Conservation (phyloP, 92 coral and sea anemone genomes). For the Montipora capitata region DNA sequence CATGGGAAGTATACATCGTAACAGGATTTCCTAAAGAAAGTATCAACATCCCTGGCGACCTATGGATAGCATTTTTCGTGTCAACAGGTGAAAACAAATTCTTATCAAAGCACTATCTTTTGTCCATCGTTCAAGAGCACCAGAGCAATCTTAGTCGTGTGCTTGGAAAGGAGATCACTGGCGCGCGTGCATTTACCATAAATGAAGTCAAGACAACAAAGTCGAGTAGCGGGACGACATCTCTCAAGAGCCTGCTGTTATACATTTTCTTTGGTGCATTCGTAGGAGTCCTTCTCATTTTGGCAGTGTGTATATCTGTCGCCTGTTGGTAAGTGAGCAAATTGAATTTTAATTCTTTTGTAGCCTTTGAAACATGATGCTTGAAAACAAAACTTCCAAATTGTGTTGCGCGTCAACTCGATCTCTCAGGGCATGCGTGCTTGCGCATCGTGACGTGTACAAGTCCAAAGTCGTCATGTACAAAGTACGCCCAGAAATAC, state of each 20-base stretch:
- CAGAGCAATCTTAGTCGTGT: neutral
- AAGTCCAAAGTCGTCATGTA: neutral
- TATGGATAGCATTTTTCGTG: conserved; percentile 12
- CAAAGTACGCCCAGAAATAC: neutral
- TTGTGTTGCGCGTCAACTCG: neutral
- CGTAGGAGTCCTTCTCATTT: neutral
- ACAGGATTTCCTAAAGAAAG: conserved; percentile 9
- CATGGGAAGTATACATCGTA: conserved; percentile 24
- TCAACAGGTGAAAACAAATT: conserved; percentile 22
- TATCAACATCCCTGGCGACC: neutral
- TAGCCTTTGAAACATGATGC: neutral
- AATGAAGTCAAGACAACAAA: neutral
- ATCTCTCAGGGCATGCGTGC: too few species aligned
- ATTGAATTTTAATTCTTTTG: neutral
- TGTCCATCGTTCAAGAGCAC: neutral
- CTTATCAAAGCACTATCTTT: conserved; percentile 1
- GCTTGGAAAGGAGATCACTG: neutral
- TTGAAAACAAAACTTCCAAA: too few species aligned
- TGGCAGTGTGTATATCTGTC: conserved; percentile 14
- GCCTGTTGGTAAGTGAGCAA: conserved; percentile 27
- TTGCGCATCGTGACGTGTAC: neutral
- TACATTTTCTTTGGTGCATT: conserved; percentile 27
- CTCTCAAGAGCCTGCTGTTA: conserved; percentile 1
- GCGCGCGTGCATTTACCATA: neutral
- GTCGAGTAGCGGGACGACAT: neutral